A percentile compares a stretch with the other conserved stretches of the same genome.
phyloP scores from a whole-genome alignment of 2,113 vertebrate genomes.

The Ptyas mucosa region DNA sequence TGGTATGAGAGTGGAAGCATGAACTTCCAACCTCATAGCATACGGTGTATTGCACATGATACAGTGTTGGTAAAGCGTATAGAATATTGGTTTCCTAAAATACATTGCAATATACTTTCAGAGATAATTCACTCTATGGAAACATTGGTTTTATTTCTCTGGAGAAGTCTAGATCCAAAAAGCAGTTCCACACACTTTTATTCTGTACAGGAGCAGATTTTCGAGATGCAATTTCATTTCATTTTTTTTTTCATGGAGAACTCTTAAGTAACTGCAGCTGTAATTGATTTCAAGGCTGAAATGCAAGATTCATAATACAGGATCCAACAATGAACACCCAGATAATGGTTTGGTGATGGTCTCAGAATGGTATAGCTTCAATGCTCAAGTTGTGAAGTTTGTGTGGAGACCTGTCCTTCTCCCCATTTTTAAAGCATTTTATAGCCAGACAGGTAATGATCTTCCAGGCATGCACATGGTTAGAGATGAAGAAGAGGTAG shows the following conservation, averaged over 20 bases:
- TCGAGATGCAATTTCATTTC: not conserved
- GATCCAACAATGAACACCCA: not conserved
- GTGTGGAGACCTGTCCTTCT: not conserved
- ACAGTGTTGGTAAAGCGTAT: not conserved
- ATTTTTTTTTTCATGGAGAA: not conserved
- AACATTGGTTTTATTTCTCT: not conserved
- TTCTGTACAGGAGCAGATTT: not conserved
- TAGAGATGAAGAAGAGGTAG: not conserved
- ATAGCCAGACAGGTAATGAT: not conserved
- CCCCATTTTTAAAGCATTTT: not conserved
- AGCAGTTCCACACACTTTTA: not conserved
- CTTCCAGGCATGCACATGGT: not conserved
- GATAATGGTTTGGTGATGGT: not conserved
- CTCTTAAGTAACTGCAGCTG: not conserved
- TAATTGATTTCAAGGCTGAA: not conserved
- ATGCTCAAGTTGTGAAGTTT: not conserved
- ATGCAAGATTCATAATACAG: not conserved
- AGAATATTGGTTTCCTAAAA: not conserved
- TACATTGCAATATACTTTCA: not conserved
- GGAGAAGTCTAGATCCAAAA: not conserved
- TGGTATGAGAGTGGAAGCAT: not conserved
- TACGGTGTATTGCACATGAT: not conserved
- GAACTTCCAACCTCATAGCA: not conserved
- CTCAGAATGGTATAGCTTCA: not conserved
- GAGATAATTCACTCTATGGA: not conserved